Percentiles rank a stretch among this genome's conserved stretches.
These are phyloP conservation scores for Eristalis pertinax DNA, from an alignment of 2,888 invertebrate species.

Conservation along the genomic window DNA sequence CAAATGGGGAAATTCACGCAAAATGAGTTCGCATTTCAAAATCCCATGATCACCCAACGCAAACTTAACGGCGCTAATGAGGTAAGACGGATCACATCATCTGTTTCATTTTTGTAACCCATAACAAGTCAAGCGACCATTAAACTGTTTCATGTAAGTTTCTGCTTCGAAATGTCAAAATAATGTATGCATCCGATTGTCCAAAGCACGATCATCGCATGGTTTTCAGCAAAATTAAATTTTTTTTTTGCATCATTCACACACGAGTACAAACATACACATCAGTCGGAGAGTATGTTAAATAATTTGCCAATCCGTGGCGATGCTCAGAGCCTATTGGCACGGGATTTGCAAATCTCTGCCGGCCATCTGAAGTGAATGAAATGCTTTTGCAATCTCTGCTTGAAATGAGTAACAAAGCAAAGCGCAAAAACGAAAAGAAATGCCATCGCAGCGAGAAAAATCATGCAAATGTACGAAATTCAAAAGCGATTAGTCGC, in stretches of 20 bases:
- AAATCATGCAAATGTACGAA: background rate
- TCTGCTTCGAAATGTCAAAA: background rate
- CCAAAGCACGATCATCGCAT: background rate
- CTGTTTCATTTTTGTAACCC: background rate
- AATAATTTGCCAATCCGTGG: conserved; percentile 22
- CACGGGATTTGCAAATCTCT: conserved; percentile 29
- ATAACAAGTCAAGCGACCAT: background rate
- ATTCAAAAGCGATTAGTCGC: background rate
- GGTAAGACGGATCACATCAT: background rate
- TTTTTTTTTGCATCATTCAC: background rate
- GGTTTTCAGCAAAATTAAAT: background rate
- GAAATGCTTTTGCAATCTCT: conserved; percentile 13
- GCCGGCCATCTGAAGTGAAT: conserved; percentile 17
- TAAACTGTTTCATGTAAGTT: background rate
- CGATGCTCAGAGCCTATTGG: conserved; percentile 25
- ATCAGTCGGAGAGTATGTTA: background rate
- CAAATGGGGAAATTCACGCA: background rate
- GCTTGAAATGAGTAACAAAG: conserved; percentile 1
- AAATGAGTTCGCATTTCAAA: background rate
- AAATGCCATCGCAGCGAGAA: background rate
- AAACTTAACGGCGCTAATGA: background rate
- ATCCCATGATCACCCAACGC: background rate
- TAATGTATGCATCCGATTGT: background rate
- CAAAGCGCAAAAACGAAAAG: background rate
- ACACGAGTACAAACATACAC: background rate